Base-by-base conservation (phyloP, 2,113 vertebrate genomes). In the Leuciscus idus region DNA sequence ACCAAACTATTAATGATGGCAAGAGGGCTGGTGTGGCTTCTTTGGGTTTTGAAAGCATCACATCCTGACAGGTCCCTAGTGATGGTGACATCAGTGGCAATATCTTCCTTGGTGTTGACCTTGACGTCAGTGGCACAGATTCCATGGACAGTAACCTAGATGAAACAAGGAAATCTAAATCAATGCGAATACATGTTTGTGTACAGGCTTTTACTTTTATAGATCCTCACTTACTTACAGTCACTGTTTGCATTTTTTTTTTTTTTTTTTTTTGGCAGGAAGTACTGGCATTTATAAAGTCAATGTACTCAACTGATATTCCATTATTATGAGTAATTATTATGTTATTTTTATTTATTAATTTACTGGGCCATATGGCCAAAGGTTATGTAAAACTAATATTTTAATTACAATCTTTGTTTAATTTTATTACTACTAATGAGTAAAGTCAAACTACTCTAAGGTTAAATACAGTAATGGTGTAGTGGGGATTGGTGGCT, bases 61-160 rank as follows among this genome's bases (percentile, higher is more conserved):
- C 98, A 99, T 9, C 90, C 81, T 85, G 93, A 93, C 87, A 99
- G 94, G 88, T 97, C 93, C 74, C 97, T 95, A 46, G 89, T 89
- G 11, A 97, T 92, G 10, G 92, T 94, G 88, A 97, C 92, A 57
- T 96, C 95, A 30, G 95, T 95, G 9, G 93, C 92, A n/a, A 91
- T 84, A n/a, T 94, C 95, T 87, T 90, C 95, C 85, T 89, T 93
- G 4, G 72, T 86, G 50, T 94, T 93, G 50, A 96, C 93, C 0
- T 86, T 89, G 6, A 96, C 80, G 4, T 94, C 87, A 55, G 95
- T 97, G 48, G 92, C 86, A 86, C 98, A 99, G 62, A 92, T 92
- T 28, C 98, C 98, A 0, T 98, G 96, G 21, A 98, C 93, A 0
- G 97, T 97, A 84, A 94, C 95, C 98, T 99, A 90, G 77, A 57